These are phyloP conservation scores for Entelurus aequoreus DNA, from an alignment of 2,113 vertebrate species.

Conservation along the genomic window DNA sequence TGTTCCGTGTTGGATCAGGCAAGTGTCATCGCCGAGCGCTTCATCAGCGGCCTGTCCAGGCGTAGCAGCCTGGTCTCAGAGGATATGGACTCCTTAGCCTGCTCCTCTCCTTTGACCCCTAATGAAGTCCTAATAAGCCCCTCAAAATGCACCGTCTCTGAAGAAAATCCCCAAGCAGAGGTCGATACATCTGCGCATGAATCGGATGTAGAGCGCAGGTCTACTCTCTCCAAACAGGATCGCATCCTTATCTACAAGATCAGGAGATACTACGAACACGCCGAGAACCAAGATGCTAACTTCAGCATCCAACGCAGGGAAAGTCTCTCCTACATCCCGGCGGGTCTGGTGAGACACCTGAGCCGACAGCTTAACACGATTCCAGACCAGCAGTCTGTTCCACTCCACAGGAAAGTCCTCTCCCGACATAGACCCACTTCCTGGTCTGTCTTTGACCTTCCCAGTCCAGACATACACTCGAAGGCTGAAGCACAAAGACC, in stretches of 20 bases:
- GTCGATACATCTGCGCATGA: slow-evolving; percentile 26
- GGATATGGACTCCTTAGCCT: slow-evolving; percentile 64
- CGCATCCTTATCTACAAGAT: slow-evolving; percentile 85
- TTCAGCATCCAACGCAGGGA: slow-evolving; percentile 86
- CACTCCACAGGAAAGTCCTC: slow-evolving; percentile 37
- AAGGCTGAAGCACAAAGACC: slow-evolving; percentile 21
- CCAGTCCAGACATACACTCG: slow-evolving; percentile 27
- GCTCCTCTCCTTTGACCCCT: slow-evolving; percentile 54
- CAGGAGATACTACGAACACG: slow-evolving; percentile 83
- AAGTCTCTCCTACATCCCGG: slow-evolving; percentile 91
- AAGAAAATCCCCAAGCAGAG: slow-evolving; percentile 47
- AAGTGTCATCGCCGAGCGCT: slow-evolving; percentile 78
- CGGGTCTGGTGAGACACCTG: slow-evolving; percentile 85
- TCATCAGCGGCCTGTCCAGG: slow-evolving; percentile 72
- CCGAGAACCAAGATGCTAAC: slow-evolving; percentile 78
- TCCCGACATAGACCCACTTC: slow-evolving; percentile 63
- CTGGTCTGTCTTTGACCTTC: slow-evolving; percentile 74
- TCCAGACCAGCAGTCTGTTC: slow-evolving; percentile 55
- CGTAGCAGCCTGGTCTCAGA: slow-evolving; percentile 79
- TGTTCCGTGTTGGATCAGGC: slow-evolving; percentile 83
- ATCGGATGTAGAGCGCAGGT: slow-evolving; percentile 43
- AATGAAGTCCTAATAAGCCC: slow-evolving; percentile 73
- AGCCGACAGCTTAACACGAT: slow-evolving; percentile 78
- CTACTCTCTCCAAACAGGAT: slow-evolving; percentile 80
- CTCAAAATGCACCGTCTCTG: slow-evolving; percentile 74